Evolutionary conservation across 2,113 vertebrate genomes (phyloP).

Genomic region (Alaudala cheleensis): DNA sequence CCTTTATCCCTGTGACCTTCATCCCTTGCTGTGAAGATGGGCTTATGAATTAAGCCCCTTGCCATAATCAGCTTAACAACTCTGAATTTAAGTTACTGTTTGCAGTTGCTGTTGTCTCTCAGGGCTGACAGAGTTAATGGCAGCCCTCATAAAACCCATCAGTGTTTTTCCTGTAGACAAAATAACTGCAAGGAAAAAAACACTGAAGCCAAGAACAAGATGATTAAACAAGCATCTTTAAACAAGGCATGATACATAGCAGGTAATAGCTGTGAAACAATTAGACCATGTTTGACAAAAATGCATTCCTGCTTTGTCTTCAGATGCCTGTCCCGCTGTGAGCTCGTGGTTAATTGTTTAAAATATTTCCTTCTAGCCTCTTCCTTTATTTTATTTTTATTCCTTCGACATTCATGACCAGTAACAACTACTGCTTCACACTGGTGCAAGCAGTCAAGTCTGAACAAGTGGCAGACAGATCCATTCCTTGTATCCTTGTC

Average conservation of each 20-base stretch:
- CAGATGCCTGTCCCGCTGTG: neutral
- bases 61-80: neutral
- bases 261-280: neutral
- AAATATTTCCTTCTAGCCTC: neutral
- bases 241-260: neutral
- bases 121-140: neutral
- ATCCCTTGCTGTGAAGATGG: neutral
- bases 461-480: neutral
- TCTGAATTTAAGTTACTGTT: neutral
- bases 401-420: neutral
- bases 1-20: neutral
- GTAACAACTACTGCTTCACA: neutral
- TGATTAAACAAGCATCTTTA: neutral
- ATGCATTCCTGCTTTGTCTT: neutral
- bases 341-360: neutral
- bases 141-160: neutral
- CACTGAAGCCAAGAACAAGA: neutral
- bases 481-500: neutral
- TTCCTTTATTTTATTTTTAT: neutral
- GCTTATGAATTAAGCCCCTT: neutral
- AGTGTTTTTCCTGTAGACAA: neutral
- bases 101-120: neutral
- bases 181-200: neutral
- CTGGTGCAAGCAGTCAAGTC: neutral
- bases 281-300: neutral